These are phyloP conservation scores for Cephalophus harveyi DNA, from an alignment of 2,113 vertebrate species.

Conservation along the genomic window DNA sequence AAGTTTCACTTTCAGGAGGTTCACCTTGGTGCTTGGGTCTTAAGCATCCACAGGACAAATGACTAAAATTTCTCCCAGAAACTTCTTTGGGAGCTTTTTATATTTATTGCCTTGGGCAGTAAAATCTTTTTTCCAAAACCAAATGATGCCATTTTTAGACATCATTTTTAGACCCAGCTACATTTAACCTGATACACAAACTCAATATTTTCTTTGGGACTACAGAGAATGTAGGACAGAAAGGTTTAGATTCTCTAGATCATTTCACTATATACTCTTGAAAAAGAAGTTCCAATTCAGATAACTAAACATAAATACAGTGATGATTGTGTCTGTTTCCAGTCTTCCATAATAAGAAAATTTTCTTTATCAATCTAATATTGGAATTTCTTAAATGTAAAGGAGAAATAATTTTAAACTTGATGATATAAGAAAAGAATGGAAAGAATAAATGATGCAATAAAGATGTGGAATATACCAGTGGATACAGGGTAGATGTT, in stretches of 20 bases:
- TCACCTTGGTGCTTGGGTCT: background rate
- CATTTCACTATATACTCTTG: slow-evolving; percentile 31
- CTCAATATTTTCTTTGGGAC: background rate
- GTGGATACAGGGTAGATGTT: background rate
- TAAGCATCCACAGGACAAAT: background rate
- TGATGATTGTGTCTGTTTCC: background rate
- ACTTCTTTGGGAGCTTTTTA: background rate
- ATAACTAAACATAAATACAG: background rate
- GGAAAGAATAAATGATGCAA: background rate
- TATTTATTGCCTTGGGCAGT: background rate
- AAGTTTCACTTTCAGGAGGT: background rate
- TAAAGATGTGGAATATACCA: background rate
- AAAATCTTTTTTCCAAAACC: background rate
- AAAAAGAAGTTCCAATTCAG: background rate
- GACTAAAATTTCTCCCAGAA: background rate
- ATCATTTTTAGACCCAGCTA: background rate
- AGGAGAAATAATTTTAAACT: slow-evolving; percentile 7
- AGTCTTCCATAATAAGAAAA: background rate
- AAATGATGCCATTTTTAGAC: background rate
- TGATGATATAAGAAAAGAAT: background rate
- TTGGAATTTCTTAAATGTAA: background rate
- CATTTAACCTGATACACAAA: background rate
- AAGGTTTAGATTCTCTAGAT: background rate
- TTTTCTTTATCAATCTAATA: background rate
- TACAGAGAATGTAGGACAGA: background rate